Evolutionary conservation across 2,797 vertebrate genomes (phyloP).

Genomic region (Pachyuromys duprasi): DNA sequence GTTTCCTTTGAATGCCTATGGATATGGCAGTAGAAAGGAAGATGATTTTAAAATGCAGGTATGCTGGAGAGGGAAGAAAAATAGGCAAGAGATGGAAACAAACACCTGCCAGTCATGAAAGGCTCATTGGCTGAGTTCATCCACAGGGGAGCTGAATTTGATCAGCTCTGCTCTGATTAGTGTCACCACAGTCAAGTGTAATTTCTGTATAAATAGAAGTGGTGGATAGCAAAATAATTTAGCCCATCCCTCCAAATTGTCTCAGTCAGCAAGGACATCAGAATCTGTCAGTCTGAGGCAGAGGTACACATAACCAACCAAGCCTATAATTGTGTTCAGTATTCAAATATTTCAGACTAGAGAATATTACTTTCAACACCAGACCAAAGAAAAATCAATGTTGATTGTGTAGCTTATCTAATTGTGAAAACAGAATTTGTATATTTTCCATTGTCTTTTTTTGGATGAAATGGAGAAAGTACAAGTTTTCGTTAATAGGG

Average conservation of each 20-base stretch:
- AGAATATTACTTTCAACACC: constrained; percentile 61
- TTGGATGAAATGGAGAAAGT: constrained; percentile 37
- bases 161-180: constrained; percentile 84
- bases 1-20: constrained; percentile 61
- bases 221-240: constrained; percentile 81
- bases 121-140: constrained; percentile 79
- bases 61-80: constrained; percentile 66
- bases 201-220: constrained; percentile 85
- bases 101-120: constrained; percentile 84
- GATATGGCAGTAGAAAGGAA: constrained; percentile 59
- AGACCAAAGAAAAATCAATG: constrained; percentile 67
- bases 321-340: constrained; percentile 73
- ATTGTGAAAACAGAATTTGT: constrained; percentile 42
- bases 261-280: constrained; percentile 75
- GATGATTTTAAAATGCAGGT: constrained; percentile 79
- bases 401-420: constrained; percentile 51
- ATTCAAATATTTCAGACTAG: constrained; percentile 73
- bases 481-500: not conserved
- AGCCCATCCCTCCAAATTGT: constrained; percentile 76
- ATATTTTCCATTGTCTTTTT: constrained; percentile 29
- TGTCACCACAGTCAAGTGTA: constrained; percentile 86
- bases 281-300: constrained; percentile 60
- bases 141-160: constrained; percentile 81
- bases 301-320: constrained; percentile 54
- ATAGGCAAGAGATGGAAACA: constrained; percentile 28